Percentiles rank a stretch among this genome's conserved stretches.
Evolutionary conservation across 2,797 vertebrate genomes (phyloP).

Genomic region (Parotocinclus haroldoi): DNA sequence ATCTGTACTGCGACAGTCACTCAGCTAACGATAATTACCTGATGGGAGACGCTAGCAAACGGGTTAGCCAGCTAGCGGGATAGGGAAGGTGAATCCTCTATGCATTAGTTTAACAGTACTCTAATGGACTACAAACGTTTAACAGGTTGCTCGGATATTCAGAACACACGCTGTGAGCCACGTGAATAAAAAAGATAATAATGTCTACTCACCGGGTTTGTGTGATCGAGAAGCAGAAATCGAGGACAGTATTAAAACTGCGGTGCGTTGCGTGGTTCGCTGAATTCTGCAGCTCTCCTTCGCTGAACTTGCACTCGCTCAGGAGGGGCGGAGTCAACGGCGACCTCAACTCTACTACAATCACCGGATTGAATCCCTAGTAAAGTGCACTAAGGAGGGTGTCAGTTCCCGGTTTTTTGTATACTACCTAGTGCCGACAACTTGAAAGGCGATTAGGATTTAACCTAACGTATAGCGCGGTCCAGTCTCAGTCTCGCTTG

Average conservation of each 20-base stretch:
- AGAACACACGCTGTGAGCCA: too few species aligned
- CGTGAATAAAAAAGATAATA: too few species aligned
- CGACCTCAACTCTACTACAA: background rate
- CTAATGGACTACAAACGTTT: too few species aligned
- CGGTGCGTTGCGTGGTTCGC: background rate
- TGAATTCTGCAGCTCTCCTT: slow-evolving; percentile 1
- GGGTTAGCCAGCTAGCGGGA: background rate
- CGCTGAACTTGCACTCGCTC: background rate
- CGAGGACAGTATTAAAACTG: background rate
- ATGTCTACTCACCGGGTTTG: background rate
- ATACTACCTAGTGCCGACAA: background rate
- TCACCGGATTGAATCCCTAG: background rate
- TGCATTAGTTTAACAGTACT: background rate
- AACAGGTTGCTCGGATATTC: background rate
- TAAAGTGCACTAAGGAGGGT: background rate
- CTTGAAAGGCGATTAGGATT: background rate
- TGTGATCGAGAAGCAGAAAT: background rate
- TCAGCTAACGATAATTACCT: background rate
- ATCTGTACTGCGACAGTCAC: background rate
- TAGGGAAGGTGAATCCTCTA: background rate
- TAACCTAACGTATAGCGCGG: background rate
- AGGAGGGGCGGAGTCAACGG: slow-evolving; percentile 19
- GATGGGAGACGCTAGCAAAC: too few species aligned
- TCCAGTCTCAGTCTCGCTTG: too few species aligned
- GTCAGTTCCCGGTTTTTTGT: background rate